Conservation (phyloP, 2,797 vertebrate species). For the Sphenodon punctatus region DNA sequence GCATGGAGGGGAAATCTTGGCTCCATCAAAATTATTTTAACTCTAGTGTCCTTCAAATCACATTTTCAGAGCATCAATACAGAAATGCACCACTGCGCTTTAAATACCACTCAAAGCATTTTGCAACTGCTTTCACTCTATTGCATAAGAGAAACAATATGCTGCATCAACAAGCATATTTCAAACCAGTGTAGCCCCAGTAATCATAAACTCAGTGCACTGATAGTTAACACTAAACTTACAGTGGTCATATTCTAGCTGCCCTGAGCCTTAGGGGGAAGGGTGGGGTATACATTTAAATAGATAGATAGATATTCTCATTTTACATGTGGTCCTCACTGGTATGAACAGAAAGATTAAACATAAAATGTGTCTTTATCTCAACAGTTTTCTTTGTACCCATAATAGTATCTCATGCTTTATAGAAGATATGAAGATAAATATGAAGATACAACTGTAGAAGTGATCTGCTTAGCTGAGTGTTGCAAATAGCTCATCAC, state of each 20-base stretch:
- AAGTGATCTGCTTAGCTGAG: not conserved
- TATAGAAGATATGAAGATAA: not conserved
- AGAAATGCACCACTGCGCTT: not conserved
- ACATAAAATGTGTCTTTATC: not conserved
- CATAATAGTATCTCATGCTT: no score
- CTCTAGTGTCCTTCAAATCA: no score
- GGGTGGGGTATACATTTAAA: no score
- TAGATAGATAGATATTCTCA: no score
- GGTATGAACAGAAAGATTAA: not conserved
- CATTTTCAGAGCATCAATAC: not conserved
- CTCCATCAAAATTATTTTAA: no score
- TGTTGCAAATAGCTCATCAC: not conserved
- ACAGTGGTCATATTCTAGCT: not conserved
- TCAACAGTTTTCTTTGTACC: not conserved
- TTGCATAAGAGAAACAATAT: not conserved
- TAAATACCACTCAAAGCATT: not conserved
- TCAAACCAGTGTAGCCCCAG: not conserved
- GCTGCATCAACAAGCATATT: not conserved
- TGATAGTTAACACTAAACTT: no score
- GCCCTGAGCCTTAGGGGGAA: no score
- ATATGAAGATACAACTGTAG: not conserved
- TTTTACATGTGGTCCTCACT: not conserved
- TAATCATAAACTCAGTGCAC: no score
- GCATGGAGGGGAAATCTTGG: no score
- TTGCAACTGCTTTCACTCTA: not conserved